These are phyloP conservation scores for Dasypolia templi DNA, from an alignment of 2,888 invertebrate genomes.

Conservation along the genomic window DNA sequence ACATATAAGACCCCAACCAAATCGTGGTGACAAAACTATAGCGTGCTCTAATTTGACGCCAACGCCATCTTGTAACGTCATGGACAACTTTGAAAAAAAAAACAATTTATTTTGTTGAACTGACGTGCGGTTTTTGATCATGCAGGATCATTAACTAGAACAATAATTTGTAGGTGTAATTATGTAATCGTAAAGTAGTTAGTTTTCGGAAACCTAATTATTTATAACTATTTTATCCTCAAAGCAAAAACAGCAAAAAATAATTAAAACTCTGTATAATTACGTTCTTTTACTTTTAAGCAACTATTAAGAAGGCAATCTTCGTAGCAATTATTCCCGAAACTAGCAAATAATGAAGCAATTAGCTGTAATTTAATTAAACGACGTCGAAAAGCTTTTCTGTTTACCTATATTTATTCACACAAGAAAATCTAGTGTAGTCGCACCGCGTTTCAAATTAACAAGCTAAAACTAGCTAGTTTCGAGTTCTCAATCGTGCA, in stretches of 20 bases:
- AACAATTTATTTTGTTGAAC: too few relatives aligned
- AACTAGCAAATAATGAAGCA: slow-evolving; percentile 35
- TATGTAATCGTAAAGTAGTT: background rate
- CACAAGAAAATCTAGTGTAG: slow-evolving; percentile 27
- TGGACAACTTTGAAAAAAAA: too few relatives aligned
- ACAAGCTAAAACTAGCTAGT: slow-evolving; percentile 61
- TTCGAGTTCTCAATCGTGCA: slow-evolving; percentile 68
- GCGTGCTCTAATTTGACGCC: too few relatives aligned
- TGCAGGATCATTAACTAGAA: too few relatives aligned
- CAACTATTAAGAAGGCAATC: slow-evolving; percentile 40
- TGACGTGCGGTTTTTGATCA: too few relatives aligned
- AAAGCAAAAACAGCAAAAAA: slow-evolving; percentile 9
- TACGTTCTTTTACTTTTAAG: slow-evolving; percentile 25
- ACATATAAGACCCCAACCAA: too few relatives aligned
- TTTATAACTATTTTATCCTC: slow-evolving; percentile 1
- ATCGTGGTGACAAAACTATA: too few relatives aligned
- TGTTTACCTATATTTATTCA: slow-evolving; percentile 48
- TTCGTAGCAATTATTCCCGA: slow-evolving; percentile 32
- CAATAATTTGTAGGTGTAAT: too few relatives aligned
- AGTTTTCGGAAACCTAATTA: too few relatives aligned
- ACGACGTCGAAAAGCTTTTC: slow-evolving; percentile 31
- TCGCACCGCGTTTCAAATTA: slow-evolving; percentile 53
- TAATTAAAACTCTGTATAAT: slow-evolving; percentile 17
- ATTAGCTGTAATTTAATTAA: slow-evolving; percentile 48
- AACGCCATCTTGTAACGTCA: too few relatives aligned